Evolutionary conservation across 2,888 invertebrate species (phyloP), one percentile per base, ranked within the genome.

Genomic region (Auanema sp.): DNA sequence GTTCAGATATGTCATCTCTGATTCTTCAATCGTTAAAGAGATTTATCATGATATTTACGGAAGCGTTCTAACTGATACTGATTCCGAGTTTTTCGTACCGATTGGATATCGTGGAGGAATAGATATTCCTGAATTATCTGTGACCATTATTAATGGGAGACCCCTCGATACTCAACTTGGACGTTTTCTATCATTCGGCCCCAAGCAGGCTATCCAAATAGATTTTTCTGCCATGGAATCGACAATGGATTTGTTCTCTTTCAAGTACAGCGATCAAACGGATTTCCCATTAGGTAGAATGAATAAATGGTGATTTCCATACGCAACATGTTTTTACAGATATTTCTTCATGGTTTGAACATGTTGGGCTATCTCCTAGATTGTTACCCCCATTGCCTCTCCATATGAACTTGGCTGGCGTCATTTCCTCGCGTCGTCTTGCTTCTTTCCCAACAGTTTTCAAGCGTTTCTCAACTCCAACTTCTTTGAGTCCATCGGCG

Each of bases 51-150:
- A 54, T 25, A 51, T 62, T 0, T 67, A 68, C 49, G 74, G 71
- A 41, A 43, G 41, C 12, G 21, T 56, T n/a, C 21, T 58, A 18
- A 55, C 3, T 11, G 57, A 60, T 43, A 56, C 56, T 16, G 49
- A 58, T 11, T 57, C 44, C 6, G 11, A 14, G 2, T 53, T 53
- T 56, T 66, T 58, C 59, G n/a, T 69, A 2, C 74, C 74, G 0
- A 16, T 74, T 21, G 74, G 74, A 5, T 70, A 58, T 33, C 53
- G 61, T 16, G 67, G 69, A 6, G 73, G 63, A 14, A 49, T 73
- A 21, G 73, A 73, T 42, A 58, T 73, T 47, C 54, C 69, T 1
- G 69, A 65, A 14, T 18, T 71, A 11, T 50, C 58, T 1, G 55
- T 73, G 2, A 42, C 64, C 0, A 64, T 73, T 41, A 11, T 73